These are phyloP conservation scores for Philypnodon macrostomus DNA, from an alignment of 2,797 vertebrate genomes.

Conservation along the genomic window DNA sequence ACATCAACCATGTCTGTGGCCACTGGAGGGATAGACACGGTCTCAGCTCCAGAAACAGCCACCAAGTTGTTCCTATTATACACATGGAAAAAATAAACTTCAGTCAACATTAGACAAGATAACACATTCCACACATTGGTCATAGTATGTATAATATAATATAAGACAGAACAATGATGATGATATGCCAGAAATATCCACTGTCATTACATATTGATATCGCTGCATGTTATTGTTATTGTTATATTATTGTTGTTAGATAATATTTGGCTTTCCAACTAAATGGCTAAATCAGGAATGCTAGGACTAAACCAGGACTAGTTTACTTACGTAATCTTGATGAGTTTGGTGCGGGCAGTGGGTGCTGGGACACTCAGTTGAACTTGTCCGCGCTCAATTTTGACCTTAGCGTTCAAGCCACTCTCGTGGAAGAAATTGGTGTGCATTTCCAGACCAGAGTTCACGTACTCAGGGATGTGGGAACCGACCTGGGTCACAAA, in stretches of 20 bases:
- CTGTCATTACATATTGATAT: too few species aligned
- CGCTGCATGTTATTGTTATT: too few species aligned
- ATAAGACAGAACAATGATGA: too few species aligned
- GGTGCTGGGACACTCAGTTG: conserved; percentile 86
- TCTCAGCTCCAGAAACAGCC: conserved; percentile 77
- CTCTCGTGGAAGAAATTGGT: conserved; percentile 89
- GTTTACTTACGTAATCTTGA: conserved; percentile 84
- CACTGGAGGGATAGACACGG: conserved; percentile 71
- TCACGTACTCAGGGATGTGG: conserved; percentile 83
- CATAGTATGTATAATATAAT: too few species aligned
- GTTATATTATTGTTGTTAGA: too few species aligned
- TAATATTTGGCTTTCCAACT: too few species aligned
- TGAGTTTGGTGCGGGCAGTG: conserved; percentile 74
- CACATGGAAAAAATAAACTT: conserved; percentile 26
- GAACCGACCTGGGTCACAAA: conserved; percentile 85
- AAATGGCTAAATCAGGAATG: too few species aligned
- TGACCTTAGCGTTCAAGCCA: conserved; percentile 78
- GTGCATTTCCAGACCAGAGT: conserved; percentile 85
- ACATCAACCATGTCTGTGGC: conserved; percentile 64
- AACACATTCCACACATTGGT: too few species aligned
- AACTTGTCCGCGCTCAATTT: conserved; percentile 71
- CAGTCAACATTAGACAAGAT: background rate
- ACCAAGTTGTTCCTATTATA: conserved; percentile 84
- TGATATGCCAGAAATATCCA: too few species aligned
- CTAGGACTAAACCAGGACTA: too few species aligned